Evolutionary conservation across 2,797 vertebrate genomes (phyloP), one percentile per base, ranked within the genome.

Genomic region (Avahi laniger): DNA sequence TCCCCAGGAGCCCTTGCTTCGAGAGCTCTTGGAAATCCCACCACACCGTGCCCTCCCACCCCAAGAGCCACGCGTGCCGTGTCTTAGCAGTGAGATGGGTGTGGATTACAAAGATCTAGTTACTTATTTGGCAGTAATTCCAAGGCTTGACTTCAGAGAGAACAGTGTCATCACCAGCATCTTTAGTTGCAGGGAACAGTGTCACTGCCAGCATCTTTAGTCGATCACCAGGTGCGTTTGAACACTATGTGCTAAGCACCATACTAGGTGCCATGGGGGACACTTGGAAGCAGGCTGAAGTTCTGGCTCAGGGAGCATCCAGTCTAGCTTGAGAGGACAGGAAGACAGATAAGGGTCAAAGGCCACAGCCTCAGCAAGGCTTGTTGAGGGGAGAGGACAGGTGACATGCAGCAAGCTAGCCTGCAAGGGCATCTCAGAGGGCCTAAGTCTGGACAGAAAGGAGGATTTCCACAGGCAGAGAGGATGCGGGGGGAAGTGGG

Each of bases 141-240:
- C 63, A 70, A 82, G 43, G 38, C n/a, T 83, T 63, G 61, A 33
- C 46, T 95, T 79, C 43, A 0, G 76, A 73, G 41, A 88, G 52
- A 50, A 50, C 15, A 22, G 17, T 2, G 24, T n/a, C 67, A 38
- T 8, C 5, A 15, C 41, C 20, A 75, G 35, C 30, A 65, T 48
- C 61, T 38, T 79, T 12, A 65, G 22, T 83, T 46, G 35, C 50
- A 73, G 38, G 87, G 46, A 50, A 52, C 18, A 20, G 13, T 2
- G 24, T n/a, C 67, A 43, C 11, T 10, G 18, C 46, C 24, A 75
- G 33, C 33, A 70, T 50, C 63, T 46, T 80, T 13, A 67, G 22
- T 80, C 50, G n/a, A 13, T 69, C 78, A 83, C 12, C 10, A 28
- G 38, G 13, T 46, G 65, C 95, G 92, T 97, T 59, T 96, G 91